Base-by-base conservation (phyloP, 1,140 invertebrate genomes). In the Sesamia nonagrioides region DNA sequence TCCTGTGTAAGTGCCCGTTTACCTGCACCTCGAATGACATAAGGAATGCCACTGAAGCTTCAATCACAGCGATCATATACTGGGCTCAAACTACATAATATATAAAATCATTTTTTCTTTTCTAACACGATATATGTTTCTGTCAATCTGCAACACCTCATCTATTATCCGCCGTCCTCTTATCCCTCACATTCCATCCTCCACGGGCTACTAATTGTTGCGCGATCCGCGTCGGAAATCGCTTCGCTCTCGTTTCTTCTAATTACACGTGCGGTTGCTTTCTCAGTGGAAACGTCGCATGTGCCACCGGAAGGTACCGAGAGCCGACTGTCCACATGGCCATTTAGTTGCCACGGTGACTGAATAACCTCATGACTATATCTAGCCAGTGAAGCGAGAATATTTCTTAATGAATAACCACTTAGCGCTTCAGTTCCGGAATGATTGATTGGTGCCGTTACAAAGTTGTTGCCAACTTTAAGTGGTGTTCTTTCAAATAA, bases 231-330 rank as follows among this genome's bases (percentile, higher is more conserved):
- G 88, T 91, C 89, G 87, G 88, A 91, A 91, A 91, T 91, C 90
- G 89, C 90, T 91, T 93, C 89, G 91, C 89, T 93, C 90, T 92
- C 91, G 88, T 91, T 92, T 92, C 90, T 89, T 87, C 82, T 91
- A 90, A 93, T 93, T 92, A 92, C 87, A 86, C 82, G 84, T 89
- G 78, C 85, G 48, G 84, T 82, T 87, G 89, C 87, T 91, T 93
- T 91, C 90, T 86, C 89, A 83, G 84, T 86, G 88, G 88, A 89
- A 90, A 91, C 80, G 84, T 88, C 83, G 78, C 33, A n/a, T n/a
- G 13, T 15, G 45, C 45, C 73, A 63, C 27, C 82, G 84, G 85
- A 86, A 83, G 82, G 79, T 85, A 78, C 82, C 35, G 27, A 60
- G 45, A 15, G 35, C 45, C 33, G 33, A 33, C 78, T 50, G 9